Base-by-base conservation (phyloP, 2,113 vertebrate species). In the Clarias magur region DNA sequence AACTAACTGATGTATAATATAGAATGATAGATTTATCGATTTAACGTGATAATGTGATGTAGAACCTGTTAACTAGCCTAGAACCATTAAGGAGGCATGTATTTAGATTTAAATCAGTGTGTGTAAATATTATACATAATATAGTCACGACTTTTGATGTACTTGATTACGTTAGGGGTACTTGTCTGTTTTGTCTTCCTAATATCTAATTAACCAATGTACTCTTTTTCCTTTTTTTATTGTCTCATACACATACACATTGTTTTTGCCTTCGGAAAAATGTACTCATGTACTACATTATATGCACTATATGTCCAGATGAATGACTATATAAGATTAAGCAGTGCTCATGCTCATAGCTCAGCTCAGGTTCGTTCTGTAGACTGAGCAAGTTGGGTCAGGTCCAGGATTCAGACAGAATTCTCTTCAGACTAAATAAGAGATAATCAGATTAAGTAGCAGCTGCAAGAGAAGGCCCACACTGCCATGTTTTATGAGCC, bases 391-490 rank as follows among this genome's bases (percentile, higher is more conserved):
- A 91, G 90, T 87, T 89, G 85, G 87, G 87, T 76, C 57, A 19
- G 75, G 78, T 83, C 75, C 83, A 85, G 82, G 82, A 84, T 53
- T 88, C 78, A 88, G 80, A 88, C 85, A 91, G 89, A 88, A 60
- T 87, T 80, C 80, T 78, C 65, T 87, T 88, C 84, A 87, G 85
- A 90, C 84, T 86, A 88, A 90, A 93, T 87, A 86, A 90, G 78
- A 86, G 76, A 87, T 89, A 89, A 92, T 92, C 89, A 89, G 87
- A 90, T 92, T 91, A 91, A 87, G 85, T 83, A 85, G 80, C 89
- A 91, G 92, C 90, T 91, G 91, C 84, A 76, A 75, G 83, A 85
- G 80, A 88, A 80, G 82, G 59, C 57, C 53, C 75, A 67, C 42
- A 38, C 65, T 34, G 63, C n/a, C n/a, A 78, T 89, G 83, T 30